These are phyloP conservation scores for Urocynchramus pylzowi DNA, from an alignment of 2,113 vertebrate species.

Conservation along the genomic window DNA sequence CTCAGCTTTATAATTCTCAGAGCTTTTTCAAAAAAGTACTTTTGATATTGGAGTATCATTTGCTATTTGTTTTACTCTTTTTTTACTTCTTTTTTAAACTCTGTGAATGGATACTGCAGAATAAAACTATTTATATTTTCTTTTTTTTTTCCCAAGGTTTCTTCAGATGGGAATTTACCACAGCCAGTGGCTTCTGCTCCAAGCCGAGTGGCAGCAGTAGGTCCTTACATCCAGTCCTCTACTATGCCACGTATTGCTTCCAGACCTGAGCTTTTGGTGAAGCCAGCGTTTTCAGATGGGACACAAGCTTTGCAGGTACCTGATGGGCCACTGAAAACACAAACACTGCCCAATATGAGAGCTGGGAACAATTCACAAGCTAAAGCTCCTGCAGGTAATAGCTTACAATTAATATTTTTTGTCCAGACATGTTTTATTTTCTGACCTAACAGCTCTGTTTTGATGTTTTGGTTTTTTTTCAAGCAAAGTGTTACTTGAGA, in stretches of 20 bases:
- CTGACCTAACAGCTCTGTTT: background rate
- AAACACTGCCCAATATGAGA: constrained; percentile 77
- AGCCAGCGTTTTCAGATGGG: constrained; percentile 85
- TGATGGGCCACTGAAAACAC: constrained; percentile 76
- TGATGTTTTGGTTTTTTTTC: background rate
- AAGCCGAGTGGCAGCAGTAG: constrained; percentile 92
- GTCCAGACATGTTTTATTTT: background rate
- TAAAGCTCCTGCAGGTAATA: constrained; percentile 63
- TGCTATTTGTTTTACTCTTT: background rate
- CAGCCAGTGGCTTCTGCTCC: constrained; percentile 78
- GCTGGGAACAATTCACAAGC: constrained; percentile 59
- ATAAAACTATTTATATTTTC: background rate
- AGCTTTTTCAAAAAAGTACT: background rate
- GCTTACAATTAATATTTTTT: background rate
- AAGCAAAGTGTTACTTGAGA: background rate
- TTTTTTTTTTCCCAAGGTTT: constrained; percentile 67
- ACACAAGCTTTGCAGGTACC: constrained; percentile 74
- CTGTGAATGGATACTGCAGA: background rate
- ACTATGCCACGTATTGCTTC: constrained; percentile 88
- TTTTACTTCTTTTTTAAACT: background rate
- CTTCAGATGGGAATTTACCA: constrained; percentile 75
- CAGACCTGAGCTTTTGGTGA: constrained; percentile 86
- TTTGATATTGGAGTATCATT: background rate
- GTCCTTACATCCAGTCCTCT: constrained; percentile 95
- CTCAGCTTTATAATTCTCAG: background rate